A percentile compares a stretch with the other conserved stretches of the same genome.
Evolutionary conservation across 2,888 invertebrate species (phyloP).

Genomic region (Drosophila nr. perissopoda): DNA sequence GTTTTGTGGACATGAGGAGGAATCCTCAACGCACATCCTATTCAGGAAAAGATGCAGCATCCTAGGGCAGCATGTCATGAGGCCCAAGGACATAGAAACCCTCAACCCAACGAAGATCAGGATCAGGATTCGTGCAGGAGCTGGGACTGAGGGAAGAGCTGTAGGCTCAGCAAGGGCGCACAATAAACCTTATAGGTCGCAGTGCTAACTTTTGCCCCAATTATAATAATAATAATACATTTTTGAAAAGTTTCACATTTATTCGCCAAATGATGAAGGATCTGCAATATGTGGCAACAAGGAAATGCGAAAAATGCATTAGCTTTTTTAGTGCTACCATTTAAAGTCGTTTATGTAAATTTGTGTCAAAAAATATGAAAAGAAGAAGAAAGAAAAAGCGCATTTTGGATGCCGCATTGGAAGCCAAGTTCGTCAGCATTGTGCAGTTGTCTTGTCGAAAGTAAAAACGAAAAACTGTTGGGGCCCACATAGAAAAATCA

Average conservation of each 20-base stretch:
- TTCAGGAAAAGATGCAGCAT: too few species aligned
- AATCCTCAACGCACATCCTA: too few species aligned
- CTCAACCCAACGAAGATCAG: too few species aligned
- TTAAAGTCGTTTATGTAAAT: neutral
- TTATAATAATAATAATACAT: too few species aligned
- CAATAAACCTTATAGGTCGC: too few species aligned
- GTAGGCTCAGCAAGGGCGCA: too few species aligned
- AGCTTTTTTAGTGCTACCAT: neutral
- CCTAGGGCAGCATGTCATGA: too few species aligned
- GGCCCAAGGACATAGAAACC: too few species aligned
- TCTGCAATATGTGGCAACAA: neutral
- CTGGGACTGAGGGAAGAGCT: too few species aligned
- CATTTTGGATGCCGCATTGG: neutral
- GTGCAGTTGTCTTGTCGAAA: constrained; percentile 37
- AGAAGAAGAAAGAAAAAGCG: neutral
- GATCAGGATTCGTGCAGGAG: too few species aligned
- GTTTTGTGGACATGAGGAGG: too few species aligned
- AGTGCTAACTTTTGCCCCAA: too few species aligned
- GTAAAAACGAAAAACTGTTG: constrained; percentile 53
- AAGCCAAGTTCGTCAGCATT: neutral
- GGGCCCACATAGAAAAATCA: constrained; percentile 29
- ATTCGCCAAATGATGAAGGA: neutral
- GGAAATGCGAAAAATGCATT: neutral
- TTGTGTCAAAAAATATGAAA: neutral
- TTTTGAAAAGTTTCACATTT: neutral